Evolutionary conservation across 2,113 vertebrate species (phyloP), one percentile per base, ranked within the genome.

Genomic region (Colius striatus): DNA sequence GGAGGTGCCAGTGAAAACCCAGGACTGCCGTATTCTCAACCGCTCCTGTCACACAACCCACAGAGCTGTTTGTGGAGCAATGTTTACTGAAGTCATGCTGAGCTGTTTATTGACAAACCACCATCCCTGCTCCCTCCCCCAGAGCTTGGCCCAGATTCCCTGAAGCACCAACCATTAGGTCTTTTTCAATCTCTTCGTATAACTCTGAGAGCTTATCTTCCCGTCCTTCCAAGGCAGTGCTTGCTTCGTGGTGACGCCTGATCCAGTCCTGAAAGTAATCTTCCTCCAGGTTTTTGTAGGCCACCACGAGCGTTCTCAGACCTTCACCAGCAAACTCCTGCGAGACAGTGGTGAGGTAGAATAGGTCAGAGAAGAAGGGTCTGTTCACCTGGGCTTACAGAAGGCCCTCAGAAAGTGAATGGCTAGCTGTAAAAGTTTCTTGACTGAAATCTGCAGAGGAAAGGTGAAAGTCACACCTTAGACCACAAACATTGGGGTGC

Each of bases 301-400:
- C 99, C 88, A 99, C 97, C 34, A 98, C 98, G 0, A 99, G 97
- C 1, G 99, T 99, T 58, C 99, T 98, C 70, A 99, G 97, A 48
- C 99, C 99, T 32, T 99, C 98, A 6, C 98, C 98, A 27, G 99
- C 99, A 97, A 99, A 99, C 70, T 99, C 98, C 99, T 99, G 68
- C 3, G n/a, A 94, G 77, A 93, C 21, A 93, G 50, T 14, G 21
- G 21, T 87, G 16, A 70, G 68, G 5, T 19, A 66, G 62, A 57
- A 83, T 34, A 50, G 38, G 48, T 66, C 48, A 68, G 45, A 81
- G 36, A 41, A 19, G 50, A 84, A 38, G 4, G 15, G 30, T 41
- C 47, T 87, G 45, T 26, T 77, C 55, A 34, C 2, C 9, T 20
- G 9, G 60, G 21, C 21, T 93, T 78, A 83, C 60, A 84, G 83